Base-by-base conservation (phyloP, 2,113 vertebrate species). In the Aegithalos caudatus region DNA sequence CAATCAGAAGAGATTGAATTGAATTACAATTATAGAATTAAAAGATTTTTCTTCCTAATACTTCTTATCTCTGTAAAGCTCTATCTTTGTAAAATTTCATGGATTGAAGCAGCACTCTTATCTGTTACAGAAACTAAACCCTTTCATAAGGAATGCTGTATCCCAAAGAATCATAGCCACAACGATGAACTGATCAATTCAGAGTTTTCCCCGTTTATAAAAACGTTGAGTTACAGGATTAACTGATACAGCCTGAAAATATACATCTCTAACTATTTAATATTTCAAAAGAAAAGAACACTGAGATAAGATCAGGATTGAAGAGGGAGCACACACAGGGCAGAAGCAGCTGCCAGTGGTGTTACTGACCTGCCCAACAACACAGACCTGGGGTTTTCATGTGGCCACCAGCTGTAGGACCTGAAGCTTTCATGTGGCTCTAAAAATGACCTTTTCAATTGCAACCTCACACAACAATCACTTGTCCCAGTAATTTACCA, bases 1-100 rank as follows among this genome's bases (percentile, higher is more conserved):
- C 82, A 90, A 37, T 93, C 56, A 62, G 64, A 92, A 86, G 24
- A 11, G 38, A 66, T 51, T 60, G 76, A 73, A 90, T 62, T 48
- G 37, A 93, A 92, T 48, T 88, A 81, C 64, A 92, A 74, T 94
- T 93, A 93, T 0, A 66, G 88, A 95, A 93, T 81, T 81, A 71
- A 70, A 94, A 91, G 47, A 77, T 90, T 88, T 90, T 94, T 86
- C 35, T 76, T 82, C 81, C n/a, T 62, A 86, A 73, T 77, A 77
- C 57, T 92, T 80, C 40, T 81, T 45, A 80, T 67, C 67, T 88
- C 42, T 83, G 22, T 58, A 82, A 91, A 87, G 42, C 54, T 76
- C 27, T 61, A 12, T 48, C 82, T 94, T 40, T 58, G 14, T 62
- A 56, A 85, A 85, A 90, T 80, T 79, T 79, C 58, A 70, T 5